Evolutionary conservation across 2,113 vertebrate species (phyloP).

Genomic region (Zosterops pallidus): DNA sequence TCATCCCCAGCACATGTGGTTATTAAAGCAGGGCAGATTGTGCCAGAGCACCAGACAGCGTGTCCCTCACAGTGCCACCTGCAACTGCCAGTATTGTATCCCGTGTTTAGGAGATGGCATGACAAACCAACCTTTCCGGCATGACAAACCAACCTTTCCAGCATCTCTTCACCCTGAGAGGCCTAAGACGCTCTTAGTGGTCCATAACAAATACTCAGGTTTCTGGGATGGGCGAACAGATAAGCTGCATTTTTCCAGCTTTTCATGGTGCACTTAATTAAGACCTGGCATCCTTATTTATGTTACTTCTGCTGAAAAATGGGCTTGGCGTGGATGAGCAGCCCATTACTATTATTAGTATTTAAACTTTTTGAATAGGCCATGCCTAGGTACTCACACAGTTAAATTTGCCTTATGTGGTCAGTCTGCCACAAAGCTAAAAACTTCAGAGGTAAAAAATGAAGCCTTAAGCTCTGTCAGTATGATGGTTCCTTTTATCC

Average conservation of each 20-base stretch:
- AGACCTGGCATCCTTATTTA: not conserved
- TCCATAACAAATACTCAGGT: not conserved
- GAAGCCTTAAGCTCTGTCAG: not conserved
- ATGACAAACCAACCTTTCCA: not conserved
- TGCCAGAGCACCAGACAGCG: rapidly evolving
- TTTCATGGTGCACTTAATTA: not conserved
- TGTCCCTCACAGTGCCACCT: not conserved
- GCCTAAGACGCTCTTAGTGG: not conserved
- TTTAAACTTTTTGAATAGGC: not conserved
- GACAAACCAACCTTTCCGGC: not conserved
- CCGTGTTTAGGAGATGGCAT: not conserved
- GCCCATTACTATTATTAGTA: not conserved
- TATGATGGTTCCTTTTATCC: not conserved
- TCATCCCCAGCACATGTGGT: not conserved
- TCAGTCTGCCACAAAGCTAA: not conserved
- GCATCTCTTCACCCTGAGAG: not conserved
- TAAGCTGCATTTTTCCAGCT: not conserved
- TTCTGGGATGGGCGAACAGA: not conserved
- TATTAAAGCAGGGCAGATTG: not conserved
- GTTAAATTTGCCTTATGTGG: not conserved
- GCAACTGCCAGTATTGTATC: not conserved
- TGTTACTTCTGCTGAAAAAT: not conserved
- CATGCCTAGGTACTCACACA: not conserved
- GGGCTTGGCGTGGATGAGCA: not conserved
- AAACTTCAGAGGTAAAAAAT: not conserved